phyloP scores from a whole-genome alignment of 2,888 invertebrate species.

The Chrysopilus asiliformis region DNA sequence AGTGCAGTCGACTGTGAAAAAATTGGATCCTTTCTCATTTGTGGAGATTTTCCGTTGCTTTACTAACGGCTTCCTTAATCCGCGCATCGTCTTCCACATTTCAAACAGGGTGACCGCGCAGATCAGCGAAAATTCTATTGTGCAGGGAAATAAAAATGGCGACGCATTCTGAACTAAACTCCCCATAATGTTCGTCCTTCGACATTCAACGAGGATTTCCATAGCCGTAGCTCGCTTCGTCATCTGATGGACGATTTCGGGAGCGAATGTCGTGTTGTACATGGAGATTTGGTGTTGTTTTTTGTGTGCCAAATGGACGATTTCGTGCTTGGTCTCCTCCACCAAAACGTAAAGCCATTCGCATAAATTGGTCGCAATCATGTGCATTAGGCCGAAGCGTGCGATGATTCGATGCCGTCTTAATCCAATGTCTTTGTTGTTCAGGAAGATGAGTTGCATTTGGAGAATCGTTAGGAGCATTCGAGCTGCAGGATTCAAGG shows the following conservation, averaged over 20 bases:
- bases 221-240: conserved; percentile 12
- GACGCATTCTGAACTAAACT: conserved; percentile 44
- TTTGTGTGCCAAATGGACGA: conserved; percentile 46
- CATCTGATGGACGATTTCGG: conserved; percentile 3
- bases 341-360: conserved; percentile 74
- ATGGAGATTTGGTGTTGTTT: neutral
- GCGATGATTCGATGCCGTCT: conserved; percentile 49
- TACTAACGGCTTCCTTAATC: conserved; percentile 28
- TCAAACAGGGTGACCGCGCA: conserved; percentile 71
- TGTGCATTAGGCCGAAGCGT: conserved; percentile 77
- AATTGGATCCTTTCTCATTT: conserved; percentile 31
- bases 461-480: conserved; percentile 69
- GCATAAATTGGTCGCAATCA: conserved; percentile 77
- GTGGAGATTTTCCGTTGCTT: neutral
- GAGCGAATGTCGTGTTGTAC: neutral
- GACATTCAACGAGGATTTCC: conserved; percentile 29
- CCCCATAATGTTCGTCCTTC: conserved; percentile 47
- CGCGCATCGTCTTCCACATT: conserved; percentile 75
- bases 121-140: conserved; percentile 71
- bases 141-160: conserved; percentile 69
- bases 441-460: conserved; percentile 80
- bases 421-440: conserved; percentile 52
- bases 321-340: conserved; percentile 69
- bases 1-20: conserved; percentile 61
- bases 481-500: conserved; percentile 59